Evolutionary conservation across 1,140 invertebrate genomes (phyloP).

Genomic region (Kradibia gibbosae): DNA sequence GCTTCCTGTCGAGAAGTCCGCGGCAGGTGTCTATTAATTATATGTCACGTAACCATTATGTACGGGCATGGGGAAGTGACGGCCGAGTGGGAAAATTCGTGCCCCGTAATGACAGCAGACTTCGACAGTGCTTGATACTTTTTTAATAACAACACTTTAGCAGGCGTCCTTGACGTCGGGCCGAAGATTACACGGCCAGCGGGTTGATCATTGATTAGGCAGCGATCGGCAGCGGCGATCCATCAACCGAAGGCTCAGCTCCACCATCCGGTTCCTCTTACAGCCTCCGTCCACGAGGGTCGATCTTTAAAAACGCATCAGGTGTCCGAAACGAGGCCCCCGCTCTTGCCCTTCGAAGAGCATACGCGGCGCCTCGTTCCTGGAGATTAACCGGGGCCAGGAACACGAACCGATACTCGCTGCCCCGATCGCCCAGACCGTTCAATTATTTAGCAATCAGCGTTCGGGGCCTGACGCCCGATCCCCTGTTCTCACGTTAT

Average conservation of each 20-base stretch:
- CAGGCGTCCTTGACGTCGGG: not conserved
- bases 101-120: not conserved
- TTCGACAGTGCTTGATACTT: not conserved
- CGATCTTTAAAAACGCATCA: slow-evolving; percentile 71
- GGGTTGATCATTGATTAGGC: slow-evolving; percentile 68
- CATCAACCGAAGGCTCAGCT: slow-evolving; percentile 60
- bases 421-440: slow-evolving; percentile 60
- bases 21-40: too few relatives aligned
- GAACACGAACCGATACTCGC: slow-evolving; percentile 64
- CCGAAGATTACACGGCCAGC: not conserved
- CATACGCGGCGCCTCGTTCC: slow-evolving; percentile 16
- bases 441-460: slow-evolving; percentile 70
- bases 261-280: not conserved
- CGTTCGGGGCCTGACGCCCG: not conserved
- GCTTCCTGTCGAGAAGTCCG: too few relatives aligned
- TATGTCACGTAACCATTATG: not conserved
- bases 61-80: not conserved
- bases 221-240: slow-evolving; percentile 61
- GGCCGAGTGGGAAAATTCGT: not conserved
- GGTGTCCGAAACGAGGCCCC: slow-evolving; percentile 51
- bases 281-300: slow-evolving; percentile 48
- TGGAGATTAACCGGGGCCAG: slow-evolving; percentile 50
- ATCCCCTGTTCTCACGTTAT: not conserved
- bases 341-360: slow-evolving; percentile 4
- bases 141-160: slow-evolving; percentile 31